A percentile compares a stretch with the other conserved stretches of the same genome.
Evolutionary conservation across 2,888 invertebrate species (phyloP).

Genomic region (Diploptera punctata): DNA sequence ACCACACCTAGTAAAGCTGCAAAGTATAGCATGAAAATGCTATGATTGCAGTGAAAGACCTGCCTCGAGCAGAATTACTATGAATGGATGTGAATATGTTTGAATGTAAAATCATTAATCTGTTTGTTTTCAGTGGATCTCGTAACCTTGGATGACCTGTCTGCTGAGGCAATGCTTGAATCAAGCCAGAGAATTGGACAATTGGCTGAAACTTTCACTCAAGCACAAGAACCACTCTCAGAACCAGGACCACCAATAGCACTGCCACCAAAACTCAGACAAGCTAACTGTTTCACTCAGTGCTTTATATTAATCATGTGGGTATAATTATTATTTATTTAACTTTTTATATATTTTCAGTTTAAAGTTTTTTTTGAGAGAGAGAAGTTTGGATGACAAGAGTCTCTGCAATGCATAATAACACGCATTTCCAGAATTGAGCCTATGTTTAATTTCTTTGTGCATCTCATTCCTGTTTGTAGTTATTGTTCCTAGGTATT

Average conservation of each 20-base stretch:
- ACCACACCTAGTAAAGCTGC: too few relatives aligned
- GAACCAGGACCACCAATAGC: constrained; percentile 83
- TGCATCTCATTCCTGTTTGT: too few relatives aligned
- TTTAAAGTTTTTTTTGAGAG: background rate
- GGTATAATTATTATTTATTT: constrained; percentile 47
- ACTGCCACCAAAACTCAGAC: constrained; percentile 68
- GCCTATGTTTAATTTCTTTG: too few relatives aligned
- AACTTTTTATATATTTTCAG: background rate
- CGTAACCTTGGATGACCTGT: constrained; percentile 91
- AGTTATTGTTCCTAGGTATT: too few relatives aligned
- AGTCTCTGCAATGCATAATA: too few relatives aligned
- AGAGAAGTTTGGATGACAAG: too few relatives aligned
- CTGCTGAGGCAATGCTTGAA: constrained; percentile 93
- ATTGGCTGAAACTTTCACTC: constrained; percentile 80
- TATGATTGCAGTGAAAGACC: too few relatives aligned
- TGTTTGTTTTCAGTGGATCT: constrained; percentile 80
- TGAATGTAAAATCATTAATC: too few relatives aligned
- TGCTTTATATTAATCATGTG: constrained; percentile 71
- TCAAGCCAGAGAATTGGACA: constrained; percentile 93
- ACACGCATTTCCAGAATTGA: too few relatives aligned
- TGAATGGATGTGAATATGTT: too few relatives aligned
- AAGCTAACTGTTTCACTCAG: constrained; percentile 72
- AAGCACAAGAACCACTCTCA: constrained; percentile 66
- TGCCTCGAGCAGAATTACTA: too few relatives aligned
- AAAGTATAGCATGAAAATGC: too few relatives aligned